These are phyloP conservation scores for Melieria crassipennis DNA, from an alignment of 2,888 invertebrate genomes.

Conservation along the genomic window DNA sequence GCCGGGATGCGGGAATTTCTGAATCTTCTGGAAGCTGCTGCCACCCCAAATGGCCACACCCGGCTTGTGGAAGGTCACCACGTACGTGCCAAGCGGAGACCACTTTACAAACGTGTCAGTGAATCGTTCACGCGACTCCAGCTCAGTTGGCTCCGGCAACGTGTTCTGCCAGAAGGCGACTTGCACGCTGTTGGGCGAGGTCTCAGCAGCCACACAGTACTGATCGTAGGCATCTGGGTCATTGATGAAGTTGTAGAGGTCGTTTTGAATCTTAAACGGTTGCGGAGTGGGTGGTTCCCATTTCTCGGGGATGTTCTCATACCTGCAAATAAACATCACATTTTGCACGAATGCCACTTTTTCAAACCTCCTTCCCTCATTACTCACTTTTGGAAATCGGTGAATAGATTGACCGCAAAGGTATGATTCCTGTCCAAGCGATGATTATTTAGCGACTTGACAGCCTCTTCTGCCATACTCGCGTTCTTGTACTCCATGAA, in stretches of 20 bases:
- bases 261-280: slow-evolving; percentile 90
- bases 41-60: slow-evolving; percentile 99
- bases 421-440: slow-evolving; percentile 96
- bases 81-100: slow-evolving; percentile 97
- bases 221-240: slow-evolving; percentile 97
- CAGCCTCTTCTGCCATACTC: slow-evolving; percentile 86
- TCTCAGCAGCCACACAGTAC: slow-evolving; percentile 88
- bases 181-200: slow-evolving; percentile 76
- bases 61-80: slow-evolving; percentile 94
- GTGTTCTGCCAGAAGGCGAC: slow-evolving; percentile 92
- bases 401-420: slow-evolving; percentile 92
- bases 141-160: slow-evolving; percentile 81
- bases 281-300: slow-evolving; percentile 93
- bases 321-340: slow-evolving; percentile 66
- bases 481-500: slow-evolving; percentile 92
- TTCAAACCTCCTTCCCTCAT: slow-evolving; percentile 40
- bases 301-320: slow-evolving; percentile 87
- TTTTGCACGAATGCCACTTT: background rate
- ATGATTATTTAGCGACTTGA: slow-evolving; percentile 88
- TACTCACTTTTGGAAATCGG: slow-evolving; percentile 90
- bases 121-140: slow-evolving; percentile 90
- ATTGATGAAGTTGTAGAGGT: slow-evolving; percentile 90
- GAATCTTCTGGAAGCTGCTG: slow-evolving; percentile 89
- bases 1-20: slow-evolving; percentile 87
- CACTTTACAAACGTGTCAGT: slow-evolving; percentile 96